phyloP scores from a whole-genome alignment of 1,140 invertebrate species.

The Bombus sylvicola region DNA sequence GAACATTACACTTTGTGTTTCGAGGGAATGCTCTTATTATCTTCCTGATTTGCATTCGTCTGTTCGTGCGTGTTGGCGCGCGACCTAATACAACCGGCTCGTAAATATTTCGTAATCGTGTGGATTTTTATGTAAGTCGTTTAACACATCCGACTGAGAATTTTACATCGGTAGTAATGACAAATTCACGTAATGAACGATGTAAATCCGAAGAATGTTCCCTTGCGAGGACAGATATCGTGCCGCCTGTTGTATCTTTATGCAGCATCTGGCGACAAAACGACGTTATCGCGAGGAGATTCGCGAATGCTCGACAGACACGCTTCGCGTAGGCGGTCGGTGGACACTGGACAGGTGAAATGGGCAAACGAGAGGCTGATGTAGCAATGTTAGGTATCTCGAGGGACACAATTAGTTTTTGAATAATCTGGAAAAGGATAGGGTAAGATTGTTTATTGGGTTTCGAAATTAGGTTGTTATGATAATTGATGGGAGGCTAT shows the following conservation, averaged over 20 bases:
- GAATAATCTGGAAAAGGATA: not conserved
- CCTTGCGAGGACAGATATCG: not conserved
- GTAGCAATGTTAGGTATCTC: not conserved
- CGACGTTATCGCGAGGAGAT: not conserved
- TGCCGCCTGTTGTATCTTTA: not conserved
- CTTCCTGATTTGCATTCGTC: conserved; percentile 35
- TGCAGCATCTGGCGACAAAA: not conserved
- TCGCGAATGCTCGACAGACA: not conserved
- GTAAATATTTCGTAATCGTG: conserved; percentile 2
- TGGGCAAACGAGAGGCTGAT: not conserved
- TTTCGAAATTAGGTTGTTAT: no score
- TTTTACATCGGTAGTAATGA: conserved; percentile 11
- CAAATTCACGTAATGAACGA: conserved; percentile 26
- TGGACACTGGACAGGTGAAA: not conserved
- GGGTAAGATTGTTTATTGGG: no score
- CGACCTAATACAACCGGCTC: conserved; percentile 17
- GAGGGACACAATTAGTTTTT: not conserved
- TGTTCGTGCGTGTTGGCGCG: not conserved
- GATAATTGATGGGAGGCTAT: no score
- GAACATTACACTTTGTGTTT: conserved; percentile 9
- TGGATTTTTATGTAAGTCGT: not conserved
- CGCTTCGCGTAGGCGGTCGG: not conserved
- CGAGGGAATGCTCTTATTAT: conserved; percentile 10
- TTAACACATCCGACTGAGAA: not conserved
- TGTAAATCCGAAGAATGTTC: not conserved